These are phyloP conservation scores for Eremobia ochroleuca DNA, from an alignment of 2,888 invertebrate genomes.

Conservation along the genomic window DNA sequence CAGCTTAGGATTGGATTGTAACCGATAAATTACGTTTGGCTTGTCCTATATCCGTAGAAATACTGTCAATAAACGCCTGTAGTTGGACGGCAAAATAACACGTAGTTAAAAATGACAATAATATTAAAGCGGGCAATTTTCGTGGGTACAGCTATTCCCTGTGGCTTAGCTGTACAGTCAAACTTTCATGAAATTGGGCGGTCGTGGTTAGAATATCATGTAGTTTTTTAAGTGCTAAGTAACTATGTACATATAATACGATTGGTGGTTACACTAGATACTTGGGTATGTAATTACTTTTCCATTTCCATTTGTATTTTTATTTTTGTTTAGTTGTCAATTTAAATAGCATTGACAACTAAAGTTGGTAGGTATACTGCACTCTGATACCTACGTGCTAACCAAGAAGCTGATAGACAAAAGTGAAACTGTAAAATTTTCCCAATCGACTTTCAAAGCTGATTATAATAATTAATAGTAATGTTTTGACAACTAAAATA, in stretches of 20 bases:
- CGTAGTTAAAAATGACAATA: constrained; percentile 9
- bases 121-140: background rate
- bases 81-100: background rate
- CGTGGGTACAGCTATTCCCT: background rate
- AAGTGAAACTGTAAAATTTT: too few relatives aligned
- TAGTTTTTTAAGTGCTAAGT: background rate
- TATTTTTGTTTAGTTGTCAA: too few relatives aligned
- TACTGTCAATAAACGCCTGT: constrained; percentile 6
- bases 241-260: background rate
- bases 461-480: too few relatives aligned
- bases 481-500: too few relatives aligned
- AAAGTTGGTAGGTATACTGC: too few relatives aligned
- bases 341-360: too few relatives aligned
- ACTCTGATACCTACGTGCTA: background rate
- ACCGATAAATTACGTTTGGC: constrained; percentile 28
- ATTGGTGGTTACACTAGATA: background rate
- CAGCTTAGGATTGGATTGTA: constrained; percentile 34
- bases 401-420: too few relatives aligned
- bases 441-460: too few relatives aligned
- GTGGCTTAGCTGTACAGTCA: background rate
- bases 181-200: constrained; percentile 8
- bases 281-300: too few relatives aligned
- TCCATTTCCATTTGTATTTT: too few relatives aligned
- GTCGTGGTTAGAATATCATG: background rate
- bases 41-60: constrained; percentile 4